phyloP scores from a whole-genome alignment of 2,113 vertebrate species.

The Gallinago undulata region DNA sequence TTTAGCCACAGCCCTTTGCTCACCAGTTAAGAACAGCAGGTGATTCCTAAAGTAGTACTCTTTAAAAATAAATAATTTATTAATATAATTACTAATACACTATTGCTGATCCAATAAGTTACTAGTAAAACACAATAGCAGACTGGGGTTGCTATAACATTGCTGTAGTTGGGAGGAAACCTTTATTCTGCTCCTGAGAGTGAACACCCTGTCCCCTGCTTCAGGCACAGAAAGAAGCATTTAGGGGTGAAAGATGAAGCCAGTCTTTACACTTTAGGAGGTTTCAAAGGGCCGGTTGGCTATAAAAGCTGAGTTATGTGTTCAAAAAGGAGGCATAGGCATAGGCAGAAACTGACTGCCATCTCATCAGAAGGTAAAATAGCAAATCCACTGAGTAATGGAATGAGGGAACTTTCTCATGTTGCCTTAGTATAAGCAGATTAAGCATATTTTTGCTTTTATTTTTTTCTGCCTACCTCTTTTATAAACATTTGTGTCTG shows the following conservation, averaged over 20 bases:
- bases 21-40: background rate
- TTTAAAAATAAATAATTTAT: background rate
- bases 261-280: background rate
- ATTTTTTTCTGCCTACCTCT: constrained; percentile 10
- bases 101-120: background rate
- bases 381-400: background rate
- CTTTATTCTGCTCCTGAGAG: background rate
- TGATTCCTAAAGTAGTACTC: background rate
- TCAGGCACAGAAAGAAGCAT: background rate
- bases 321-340: background rate
- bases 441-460: constrained; percentile 38
- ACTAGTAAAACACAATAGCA: background rate
- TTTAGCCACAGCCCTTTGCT: background rate
- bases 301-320: background rate
- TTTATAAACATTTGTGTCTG: constrained; percentile 4
- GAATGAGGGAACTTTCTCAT: background rate
- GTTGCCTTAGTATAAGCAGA: constrained; percentile 3
- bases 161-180: background rate
- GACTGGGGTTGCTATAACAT: background rate
- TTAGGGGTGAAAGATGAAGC: background rate
- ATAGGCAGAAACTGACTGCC: background rate
- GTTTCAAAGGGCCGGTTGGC: background rate
- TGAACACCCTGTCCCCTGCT: background rate
- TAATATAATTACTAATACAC: background rate
- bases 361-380: background rate